Percentiles rank a stretch among this genome's conserved stretches.
Conservation (phyloP, 1,140 invertebrate species). For the Amphibalanus amphitrite region DNA sequence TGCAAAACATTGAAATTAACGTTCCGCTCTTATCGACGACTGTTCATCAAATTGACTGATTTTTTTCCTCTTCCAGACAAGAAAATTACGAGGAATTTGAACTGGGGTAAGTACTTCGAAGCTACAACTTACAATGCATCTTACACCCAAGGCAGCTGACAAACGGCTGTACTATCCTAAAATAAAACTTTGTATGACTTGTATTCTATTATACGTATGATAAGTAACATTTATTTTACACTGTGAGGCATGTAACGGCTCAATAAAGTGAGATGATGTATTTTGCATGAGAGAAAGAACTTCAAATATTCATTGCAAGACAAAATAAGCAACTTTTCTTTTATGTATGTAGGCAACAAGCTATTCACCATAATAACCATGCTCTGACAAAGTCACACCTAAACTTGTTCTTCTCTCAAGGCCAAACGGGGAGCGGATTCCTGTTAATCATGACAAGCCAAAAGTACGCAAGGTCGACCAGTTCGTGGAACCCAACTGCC, state of each 20-base stretch:
- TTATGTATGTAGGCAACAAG: no score
- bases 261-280: not conserved
- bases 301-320: no score
- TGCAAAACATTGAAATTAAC: no score
- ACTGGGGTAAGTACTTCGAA: not conserved
- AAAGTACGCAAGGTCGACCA: conserved; percentile 70
- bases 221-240: not conserved
- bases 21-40: no score
- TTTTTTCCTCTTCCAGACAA: no score
- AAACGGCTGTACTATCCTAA: not conserved
- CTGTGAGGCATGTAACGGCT: not conserved
- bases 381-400: no score
- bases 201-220: not conserved
- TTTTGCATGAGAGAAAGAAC: not conserved
- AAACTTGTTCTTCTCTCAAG: not conserved
- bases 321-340: no score
- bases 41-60: no score
- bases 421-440: not conserved
- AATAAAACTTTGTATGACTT: no score
- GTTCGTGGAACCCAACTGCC: conserved; percentile 69
- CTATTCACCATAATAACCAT: no score
- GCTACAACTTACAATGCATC: not conserved
- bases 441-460: conserved; percentile 39
- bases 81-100: not conserved
- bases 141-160: not conserved